Evolutionary conservation across 2,888 invertebrate genomes (phyloP).

Genomic region (Oasisia sp.): DNA sequence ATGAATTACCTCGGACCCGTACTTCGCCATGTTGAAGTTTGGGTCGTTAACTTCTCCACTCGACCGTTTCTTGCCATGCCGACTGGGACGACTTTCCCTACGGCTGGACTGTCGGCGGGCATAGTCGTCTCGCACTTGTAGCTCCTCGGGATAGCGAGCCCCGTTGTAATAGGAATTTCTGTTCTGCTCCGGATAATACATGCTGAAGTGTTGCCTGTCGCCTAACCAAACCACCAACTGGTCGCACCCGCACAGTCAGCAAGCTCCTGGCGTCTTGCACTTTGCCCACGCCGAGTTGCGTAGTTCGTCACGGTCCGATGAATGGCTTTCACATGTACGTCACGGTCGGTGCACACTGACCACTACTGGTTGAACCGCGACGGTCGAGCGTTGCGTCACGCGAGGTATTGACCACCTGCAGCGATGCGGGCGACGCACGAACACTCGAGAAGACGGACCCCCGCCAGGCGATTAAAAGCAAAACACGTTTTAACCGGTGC

Average conservation of each 20-base stretch:
- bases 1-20: not conserved
- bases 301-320: not conserved
- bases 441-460: not conserved
- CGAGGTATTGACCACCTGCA: not conserved
- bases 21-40: constrained; percentile 7
- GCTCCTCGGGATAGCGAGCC: not conserved
- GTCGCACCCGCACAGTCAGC: not conserved
- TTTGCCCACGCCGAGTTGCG: not conserved
- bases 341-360: not conserved
- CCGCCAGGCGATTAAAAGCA: no score
- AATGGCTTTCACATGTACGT: not conserved
- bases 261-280: not conserved
- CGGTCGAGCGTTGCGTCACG: not conserved
- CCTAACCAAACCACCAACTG: not conserved
- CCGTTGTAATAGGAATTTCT: not conserved
- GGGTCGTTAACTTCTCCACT: not conserved
- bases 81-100: not conserved
- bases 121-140: not conserved
- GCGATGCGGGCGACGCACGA: not conserved
- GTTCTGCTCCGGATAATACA: not conserved
- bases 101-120: not conserved
- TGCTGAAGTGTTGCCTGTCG: not conserved
- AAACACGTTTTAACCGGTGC: not conserved
- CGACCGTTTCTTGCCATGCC: not conserved
- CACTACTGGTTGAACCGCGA: not conserved